These are phyloP conservation scores for Aselliscus stoliczkanus DNA, from an alignment of 2,797 vertebrate genomes.

Conservation along the genomic window DNA sequence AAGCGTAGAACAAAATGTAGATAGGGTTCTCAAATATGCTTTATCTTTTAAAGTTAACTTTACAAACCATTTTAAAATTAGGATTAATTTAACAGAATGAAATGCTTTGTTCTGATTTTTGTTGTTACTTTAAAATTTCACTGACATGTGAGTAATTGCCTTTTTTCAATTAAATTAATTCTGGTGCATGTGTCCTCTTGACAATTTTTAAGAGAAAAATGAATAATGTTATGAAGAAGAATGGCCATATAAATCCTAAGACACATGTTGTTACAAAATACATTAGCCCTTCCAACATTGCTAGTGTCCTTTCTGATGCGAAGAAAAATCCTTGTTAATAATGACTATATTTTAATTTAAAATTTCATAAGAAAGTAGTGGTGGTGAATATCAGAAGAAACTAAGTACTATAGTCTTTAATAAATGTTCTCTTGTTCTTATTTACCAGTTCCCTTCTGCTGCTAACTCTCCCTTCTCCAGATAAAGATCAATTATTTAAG, in stretches of 20 bases:
- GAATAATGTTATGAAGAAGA: not conserved
- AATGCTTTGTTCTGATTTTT: not conserved
- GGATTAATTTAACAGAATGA: not conserved
- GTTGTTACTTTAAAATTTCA: conserved; percentile 1
- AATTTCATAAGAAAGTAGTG: not conserved
- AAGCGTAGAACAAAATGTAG: not conserved
- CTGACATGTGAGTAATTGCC: not conserved
- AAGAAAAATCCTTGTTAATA: not conserved
- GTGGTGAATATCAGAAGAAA: not conserved
- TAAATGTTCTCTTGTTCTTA: not conserved
- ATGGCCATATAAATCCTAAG: not conserved
- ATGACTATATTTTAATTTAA: conserved; percentile 8
- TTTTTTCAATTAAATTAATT: not conserved
- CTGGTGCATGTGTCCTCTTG: not conserved
- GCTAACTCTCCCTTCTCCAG: not conserved
- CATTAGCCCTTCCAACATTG: not conserved
- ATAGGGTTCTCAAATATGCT: not conserved
- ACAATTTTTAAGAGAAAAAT: conserved; percentile 35
- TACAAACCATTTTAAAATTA: conserved; percentile 7
- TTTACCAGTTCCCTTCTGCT: not conserved
- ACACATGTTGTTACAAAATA: not conserved
- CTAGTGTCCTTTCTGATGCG: not conserved
- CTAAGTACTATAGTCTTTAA: not conserved
- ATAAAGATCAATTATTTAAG: not conserved
- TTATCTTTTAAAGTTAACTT: not conserved